These are phyloP conservation scores for Chymomyza caudatula DNA, from an alignment of 2,888 invertebrate species.

Conservation along the genomic window DNA sequence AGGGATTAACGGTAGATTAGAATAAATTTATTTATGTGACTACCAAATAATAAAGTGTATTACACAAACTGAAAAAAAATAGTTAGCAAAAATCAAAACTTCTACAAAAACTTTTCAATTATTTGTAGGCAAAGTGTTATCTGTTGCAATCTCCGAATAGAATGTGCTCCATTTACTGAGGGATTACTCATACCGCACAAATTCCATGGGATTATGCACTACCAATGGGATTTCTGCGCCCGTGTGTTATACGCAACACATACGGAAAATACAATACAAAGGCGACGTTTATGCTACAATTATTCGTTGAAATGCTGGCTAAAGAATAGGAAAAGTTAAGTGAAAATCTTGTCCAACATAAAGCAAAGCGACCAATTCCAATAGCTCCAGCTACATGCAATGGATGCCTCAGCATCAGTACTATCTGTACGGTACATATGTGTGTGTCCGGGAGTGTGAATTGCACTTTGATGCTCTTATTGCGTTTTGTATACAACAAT, in stretches of 20 bases:
- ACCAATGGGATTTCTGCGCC: background rate
- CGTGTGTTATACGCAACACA: conserved; percentile 5
- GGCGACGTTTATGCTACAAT: conserved; percentile 72
- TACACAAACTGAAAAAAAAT: too few relatives aligned
- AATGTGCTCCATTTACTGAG: background rate
- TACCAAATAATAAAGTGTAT: too few relatives aligned
- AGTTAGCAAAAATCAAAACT: too few relatives aligned
- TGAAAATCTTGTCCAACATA: background rate
- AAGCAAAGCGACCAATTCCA: background rate
- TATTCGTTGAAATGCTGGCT: conserved; percentile 62
- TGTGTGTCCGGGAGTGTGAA: background rate
- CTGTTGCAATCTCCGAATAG: too few relatives aligned
- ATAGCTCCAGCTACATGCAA: background rate
- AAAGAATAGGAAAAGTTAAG: conserved; percentile 21
- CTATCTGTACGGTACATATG: background rate
- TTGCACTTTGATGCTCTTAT: background rate
- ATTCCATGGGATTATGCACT: background rate
- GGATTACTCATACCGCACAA: background rate
- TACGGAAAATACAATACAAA: conserved; percentile 51
- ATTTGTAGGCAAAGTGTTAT: too few relatives aligned
- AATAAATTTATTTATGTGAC: too few relatives aligned
- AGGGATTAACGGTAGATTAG: too few relatives aligned
- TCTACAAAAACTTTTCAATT: too few relatives aligned
- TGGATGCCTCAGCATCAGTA: background rate
- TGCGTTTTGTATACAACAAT: conserved; percentile 12